These are phyloP conservation scores for Tuberolachnus salignus DNA, from an alignment of 2,888 invertebrate genomes.

Conservation along the genomic window DNA sequence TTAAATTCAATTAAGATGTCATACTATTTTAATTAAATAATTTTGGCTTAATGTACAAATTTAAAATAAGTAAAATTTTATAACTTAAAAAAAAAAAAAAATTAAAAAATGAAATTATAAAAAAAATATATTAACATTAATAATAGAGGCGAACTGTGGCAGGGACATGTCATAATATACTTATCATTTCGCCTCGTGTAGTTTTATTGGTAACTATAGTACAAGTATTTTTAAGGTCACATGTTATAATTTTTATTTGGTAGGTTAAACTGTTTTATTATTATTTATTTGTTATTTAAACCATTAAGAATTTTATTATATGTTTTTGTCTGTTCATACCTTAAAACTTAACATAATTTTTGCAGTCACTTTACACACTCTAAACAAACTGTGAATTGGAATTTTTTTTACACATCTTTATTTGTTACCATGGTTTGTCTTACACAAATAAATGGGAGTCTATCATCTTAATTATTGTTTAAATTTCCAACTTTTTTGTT, in stretches of 20 bases:
- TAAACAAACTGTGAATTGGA: slow-evolving; percentile 20
- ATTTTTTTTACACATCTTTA: slow-evolving; percentile 3
- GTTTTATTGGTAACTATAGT: slow-evolving; percentile 52
- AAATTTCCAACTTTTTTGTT: neutral
- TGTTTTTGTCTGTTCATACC: slow-evolving; percentile 31
- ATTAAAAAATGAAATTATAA: slow-evolving; percentile 6
- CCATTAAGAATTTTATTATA: slow-evolving; percentile 50
- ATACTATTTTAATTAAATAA: slow-evolving; percentile 46
- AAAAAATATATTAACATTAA: slow-evolving; percentile 42
- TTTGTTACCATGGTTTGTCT: slow-evolving; percentile 26
- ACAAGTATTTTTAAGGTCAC: slow-evolving; percentile 52
- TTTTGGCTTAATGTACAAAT: slow-evolving; percentile 52
- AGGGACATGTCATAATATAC: slow-evolving; percentile 30
- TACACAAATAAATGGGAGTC: neutral
- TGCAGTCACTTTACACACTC: neutral
- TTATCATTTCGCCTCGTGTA: slow-evolving; percentile 44
- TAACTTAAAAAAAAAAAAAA: slow-evolving; percentile 22
- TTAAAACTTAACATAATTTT: slow-evolving; percentile 19
- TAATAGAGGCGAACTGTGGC: slow-evolving; percentile 28
- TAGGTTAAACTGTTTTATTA: slow-evolving; percentile 48
- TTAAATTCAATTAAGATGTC: slow-evolving; percentile 29
- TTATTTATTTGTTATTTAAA: slow-evolving; percentile 53
- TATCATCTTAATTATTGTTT: neutral
- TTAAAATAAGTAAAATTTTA: slow-evolving; percentile 52
- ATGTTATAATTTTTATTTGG: slow-evolving; percentile 50